Conservation (phyloP, 2,888 invertebrate genomes). For the Ophion costatus region DNA sequence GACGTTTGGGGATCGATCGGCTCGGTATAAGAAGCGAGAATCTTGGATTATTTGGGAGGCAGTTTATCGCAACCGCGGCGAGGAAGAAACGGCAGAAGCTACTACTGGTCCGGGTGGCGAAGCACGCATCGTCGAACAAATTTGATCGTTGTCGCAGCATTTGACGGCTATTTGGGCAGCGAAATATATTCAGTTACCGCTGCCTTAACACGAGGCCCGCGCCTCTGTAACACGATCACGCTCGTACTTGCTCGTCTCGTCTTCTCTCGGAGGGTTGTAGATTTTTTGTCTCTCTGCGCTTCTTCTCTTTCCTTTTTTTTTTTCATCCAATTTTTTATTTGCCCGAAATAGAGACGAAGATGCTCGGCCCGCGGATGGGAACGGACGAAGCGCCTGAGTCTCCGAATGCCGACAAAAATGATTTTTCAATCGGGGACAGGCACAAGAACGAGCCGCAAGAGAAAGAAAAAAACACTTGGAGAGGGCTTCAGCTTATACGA, state of each 20-base stretch:
- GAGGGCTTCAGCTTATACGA: constrained; percentile 29
- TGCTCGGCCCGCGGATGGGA: background rate
- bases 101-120: constrained; percentile 61
- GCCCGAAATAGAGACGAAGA: background rate
- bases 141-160: constrained; percentile 79
- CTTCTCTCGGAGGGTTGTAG: constrained; percentile 30
- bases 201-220: constrained; percentile 78
- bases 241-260: constrained; percentile 69
- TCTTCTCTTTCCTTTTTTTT: constrained; percentile 14
- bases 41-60: constrained; percentile 36
- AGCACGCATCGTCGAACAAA: constrained; percentile 76
- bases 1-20: background rate
- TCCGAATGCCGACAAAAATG: constrained; percentile 20
- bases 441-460: constrained; percentile 16
- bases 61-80: constrained; percentile 17
- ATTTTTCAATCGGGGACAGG: constrained; percentile 40
- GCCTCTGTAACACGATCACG: constrained; percentile 79
- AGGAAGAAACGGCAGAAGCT: constrained; percentile 55
- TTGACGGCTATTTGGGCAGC: constrained; percentile 79
- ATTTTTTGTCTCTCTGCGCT: background rate
- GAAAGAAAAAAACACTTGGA: background rate
- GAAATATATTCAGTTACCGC: constrained; percentile 79
- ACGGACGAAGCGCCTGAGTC: background rate
- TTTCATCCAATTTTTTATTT: background rate
- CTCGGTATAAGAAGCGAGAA: constrained; percentile 22